Evolutionary conservation across 2,888 invertebrate species (phyloP), one percentile per base, ranked within the genome.

Genomic region (Idaea straminata): DNA sequence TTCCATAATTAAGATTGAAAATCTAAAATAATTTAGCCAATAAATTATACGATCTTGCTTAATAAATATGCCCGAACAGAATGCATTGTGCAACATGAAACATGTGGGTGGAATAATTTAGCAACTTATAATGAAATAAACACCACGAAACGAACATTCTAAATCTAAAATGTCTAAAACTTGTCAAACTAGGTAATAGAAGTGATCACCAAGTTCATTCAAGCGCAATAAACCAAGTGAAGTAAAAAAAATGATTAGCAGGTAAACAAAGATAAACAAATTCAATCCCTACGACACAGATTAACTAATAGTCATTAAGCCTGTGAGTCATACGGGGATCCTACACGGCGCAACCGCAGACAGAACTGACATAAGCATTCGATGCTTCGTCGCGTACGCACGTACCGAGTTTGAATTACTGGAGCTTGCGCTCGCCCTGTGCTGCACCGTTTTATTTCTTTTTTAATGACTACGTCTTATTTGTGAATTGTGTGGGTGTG

Each of bases 331-430:
- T 38, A 59, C 35, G 64, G 47, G 35, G 57, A 58, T 6, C 61
- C 59, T 16, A 15, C 62, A 61, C 69, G 25, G 65, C 64, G 68
- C 72, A 67, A 71, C 64, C 64, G 59, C 15, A 61, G 58, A 68
- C 68, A 62, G 66, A 67, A 70, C 66, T 69, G 74, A 72, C 86
- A 88, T 74, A 85, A 82, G 76, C 83, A 78, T 79, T 77, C 73
- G 75, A 77, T 72, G 79, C 76, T 77, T 76, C 83, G 74, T 80
- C 79, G 80, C 86, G 78, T 71, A 84, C 88, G 87, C 88, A 89
- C 83, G 85, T 80, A 73, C 64, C 16, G 64, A 69, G 63, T 70
- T 72, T 10, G 34, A 13, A 5, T 10, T 25, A 59, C 25, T 13
- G 59, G 60, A 5, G 47, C 47, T 47, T 69, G 74, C 70, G 57